Evolutionary conservation across 2,888 invertebrate species (phyloP).

Genomic region (Parascotia fuliginaria): DNA sequence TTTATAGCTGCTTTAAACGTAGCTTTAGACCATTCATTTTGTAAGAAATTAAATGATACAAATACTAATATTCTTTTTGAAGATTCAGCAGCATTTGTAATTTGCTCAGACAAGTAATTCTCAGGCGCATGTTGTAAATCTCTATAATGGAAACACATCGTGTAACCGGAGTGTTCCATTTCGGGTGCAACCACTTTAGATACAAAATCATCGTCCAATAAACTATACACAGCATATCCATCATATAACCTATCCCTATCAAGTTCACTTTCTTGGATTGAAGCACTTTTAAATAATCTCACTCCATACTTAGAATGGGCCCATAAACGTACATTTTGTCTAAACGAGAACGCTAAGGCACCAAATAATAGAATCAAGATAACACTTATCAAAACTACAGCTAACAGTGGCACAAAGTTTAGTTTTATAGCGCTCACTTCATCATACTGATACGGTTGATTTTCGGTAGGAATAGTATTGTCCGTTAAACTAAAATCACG

Average conservation of each 20-base stretch:
- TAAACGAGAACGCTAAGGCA: constrained; percentile 90
- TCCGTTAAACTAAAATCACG: constrained; percentile 76
- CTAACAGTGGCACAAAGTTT: constrained; percentile 90
- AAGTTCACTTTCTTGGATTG: constrained; percentile 84
- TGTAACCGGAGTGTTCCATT: constrained; percentile 88
- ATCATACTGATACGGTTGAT: constrained; percentile 87
- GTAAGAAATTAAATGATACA: constrained; percentile 92
- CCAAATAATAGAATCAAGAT: constrained; percentile 89
- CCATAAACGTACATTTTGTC: constrained; percentile 92
- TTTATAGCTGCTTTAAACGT: constrained; percentile 93
- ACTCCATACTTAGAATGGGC: constrained; percentile 93
- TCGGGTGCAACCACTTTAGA: constrained; percentile 89
- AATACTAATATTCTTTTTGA: constrained; percentile 91
- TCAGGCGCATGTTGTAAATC: constrained; percentile 87
- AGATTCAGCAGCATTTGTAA: constrained; percentile 87
- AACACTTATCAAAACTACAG: constrained; percentile 90
- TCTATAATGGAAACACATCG: constrained; percentile 89
- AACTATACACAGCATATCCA: constrained; percentile 95
- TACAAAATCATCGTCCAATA: constrained; percentile 91
- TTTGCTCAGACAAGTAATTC: constrained; percentile 87
- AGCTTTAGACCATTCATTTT: constrained; percentile 93
- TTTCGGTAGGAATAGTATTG: constrained; percentile 85
- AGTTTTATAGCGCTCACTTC: constrained; percentile 88
- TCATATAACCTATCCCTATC: constrained; percentile 91
- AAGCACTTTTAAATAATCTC: constrained; percentile 89